Conservation (phyloP, 1,140 invertebrate species). For the Trachymyrmex cornetzi region DNA sequence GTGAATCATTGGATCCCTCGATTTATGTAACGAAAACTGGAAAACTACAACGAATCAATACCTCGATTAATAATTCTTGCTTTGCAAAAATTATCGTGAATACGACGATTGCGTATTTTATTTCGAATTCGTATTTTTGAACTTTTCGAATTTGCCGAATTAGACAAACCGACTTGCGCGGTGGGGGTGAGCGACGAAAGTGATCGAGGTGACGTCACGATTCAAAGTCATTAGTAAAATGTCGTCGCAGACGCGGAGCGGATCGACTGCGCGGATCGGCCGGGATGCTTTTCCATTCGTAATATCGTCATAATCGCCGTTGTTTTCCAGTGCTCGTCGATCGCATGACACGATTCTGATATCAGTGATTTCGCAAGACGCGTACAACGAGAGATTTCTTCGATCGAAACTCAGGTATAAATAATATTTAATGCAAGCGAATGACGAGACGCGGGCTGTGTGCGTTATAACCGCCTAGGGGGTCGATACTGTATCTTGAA, state of each 20-base stretch:
- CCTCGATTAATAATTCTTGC: neutral
- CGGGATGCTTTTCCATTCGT: neutral
- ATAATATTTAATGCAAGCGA: neutral
- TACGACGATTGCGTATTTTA: no score
- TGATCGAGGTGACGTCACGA: neutral
- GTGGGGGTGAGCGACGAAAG: neutral
- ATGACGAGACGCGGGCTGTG: neutral
- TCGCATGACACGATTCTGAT: neutral
- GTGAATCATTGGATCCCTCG: neutral
- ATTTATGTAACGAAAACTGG: neutral
- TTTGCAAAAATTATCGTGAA: neutral
- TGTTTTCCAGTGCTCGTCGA: neutral
- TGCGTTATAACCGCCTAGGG: no score
- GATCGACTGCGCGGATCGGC: neutral
- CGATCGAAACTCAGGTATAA: neutral
- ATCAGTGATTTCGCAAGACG: neutral
- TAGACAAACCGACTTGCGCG: neutral
- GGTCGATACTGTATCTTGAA: no score
- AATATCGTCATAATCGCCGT: neutral
- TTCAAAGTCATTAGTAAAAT: neutral
- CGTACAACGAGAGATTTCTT: neutral
- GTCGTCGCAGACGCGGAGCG: neutral
- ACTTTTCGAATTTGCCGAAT: neutral
- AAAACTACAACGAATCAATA: neutral
- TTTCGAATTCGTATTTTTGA: neutral